Evolutionary conservation across 2,888 invertebrate species (phyloP).

Genomic region (Leptogaster cylindrica): DNA sequence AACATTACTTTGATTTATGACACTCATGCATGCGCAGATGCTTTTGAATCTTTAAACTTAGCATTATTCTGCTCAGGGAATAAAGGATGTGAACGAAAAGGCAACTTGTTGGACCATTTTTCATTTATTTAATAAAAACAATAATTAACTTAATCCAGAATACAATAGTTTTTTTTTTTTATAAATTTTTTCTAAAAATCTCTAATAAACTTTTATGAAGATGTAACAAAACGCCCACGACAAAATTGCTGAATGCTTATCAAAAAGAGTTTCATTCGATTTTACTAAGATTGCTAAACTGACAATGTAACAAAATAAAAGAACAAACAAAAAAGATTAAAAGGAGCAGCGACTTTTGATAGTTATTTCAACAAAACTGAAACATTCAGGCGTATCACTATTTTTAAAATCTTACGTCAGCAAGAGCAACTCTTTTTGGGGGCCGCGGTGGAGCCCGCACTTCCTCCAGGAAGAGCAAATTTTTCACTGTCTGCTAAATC

Average conservation of each 20-base stretch:
- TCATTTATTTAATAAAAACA: slow-evolving; percentile 36
- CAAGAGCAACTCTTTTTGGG: slow-evolving; percentile 48
- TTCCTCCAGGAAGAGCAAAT: slow-evolving; percentile 68
- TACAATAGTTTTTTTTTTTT: no score
- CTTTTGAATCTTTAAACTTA: no score
- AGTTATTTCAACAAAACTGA: no score
- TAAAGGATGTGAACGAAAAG: no score
- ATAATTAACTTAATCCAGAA: slow-evolving; percentile 14
- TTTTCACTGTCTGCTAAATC: slow-evolving; percentile 73
- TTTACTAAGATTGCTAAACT: background rate
- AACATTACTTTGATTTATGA: no score
- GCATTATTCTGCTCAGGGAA: no score
- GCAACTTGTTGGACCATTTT: background rate
- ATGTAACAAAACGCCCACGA: slow-evolving; percentile 20
- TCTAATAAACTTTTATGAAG: slow-evolving; percentile 11
- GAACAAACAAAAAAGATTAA: background rate
- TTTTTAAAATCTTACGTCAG: slow-evolving; percentile 44
- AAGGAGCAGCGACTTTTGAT: no score
- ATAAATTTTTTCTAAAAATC: slow-evolving; percentile 32
- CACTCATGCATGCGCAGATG: no score
- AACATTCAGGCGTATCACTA: background rate
- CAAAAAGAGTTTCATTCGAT: slow-evolving; percentile 1
- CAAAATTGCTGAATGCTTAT: slow-evolving; percentile 3
- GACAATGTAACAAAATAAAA: slow-evolving; percentile 23
- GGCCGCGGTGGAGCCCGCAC: slow-evolving; percentile 53